Conservation (phyloP, 2,797 vertebrate genomes). For the Thripadectes ignobilis region DNA sequence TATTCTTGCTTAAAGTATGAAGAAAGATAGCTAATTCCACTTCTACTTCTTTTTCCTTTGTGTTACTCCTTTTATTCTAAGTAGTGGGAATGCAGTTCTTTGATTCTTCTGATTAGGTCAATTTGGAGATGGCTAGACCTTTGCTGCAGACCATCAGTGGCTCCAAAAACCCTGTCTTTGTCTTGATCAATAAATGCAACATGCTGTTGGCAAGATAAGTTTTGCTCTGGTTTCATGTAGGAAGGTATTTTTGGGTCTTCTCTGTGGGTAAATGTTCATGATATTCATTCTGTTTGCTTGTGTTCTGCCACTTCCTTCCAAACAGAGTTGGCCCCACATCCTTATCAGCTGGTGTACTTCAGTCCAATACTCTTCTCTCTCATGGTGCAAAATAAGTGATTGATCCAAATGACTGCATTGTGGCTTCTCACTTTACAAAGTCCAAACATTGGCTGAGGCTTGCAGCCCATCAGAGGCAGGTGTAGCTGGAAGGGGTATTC, state of each 20-base stretch:
- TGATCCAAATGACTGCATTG: neutral
- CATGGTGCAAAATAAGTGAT: neutral
- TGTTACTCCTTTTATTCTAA: neutral
- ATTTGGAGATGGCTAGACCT: neutral
- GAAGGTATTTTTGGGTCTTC: neutral
- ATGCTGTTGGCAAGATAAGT: accelerated
- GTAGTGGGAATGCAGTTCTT: neutral
- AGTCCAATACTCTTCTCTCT: neutral
- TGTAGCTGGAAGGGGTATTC: neutral
- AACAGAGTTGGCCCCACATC: accelerated
- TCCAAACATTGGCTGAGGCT: neutral
- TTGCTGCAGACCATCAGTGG: neutral
- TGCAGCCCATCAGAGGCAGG: neutral
- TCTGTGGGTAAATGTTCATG: neutral
- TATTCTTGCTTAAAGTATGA: neutral
- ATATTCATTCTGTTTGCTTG: neutral
- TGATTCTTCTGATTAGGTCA: neutral
- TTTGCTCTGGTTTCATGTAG: neutral
- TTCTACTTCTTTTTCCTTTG: neutral
- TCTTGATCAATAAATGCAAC: neutral
- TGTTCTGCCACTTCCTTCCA: neutral
- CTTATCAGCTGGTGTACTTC: neutral
- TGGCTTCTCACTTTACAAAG: neutral
- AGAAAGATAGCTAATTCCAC: neutral
- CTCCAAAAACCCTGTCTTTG: neutral